These are phyloP conservation scores for Protosalanx chinensis DNA, from an alignment of 2,797 vertebrate genomes.

Conservation along the genomic window DNA sequence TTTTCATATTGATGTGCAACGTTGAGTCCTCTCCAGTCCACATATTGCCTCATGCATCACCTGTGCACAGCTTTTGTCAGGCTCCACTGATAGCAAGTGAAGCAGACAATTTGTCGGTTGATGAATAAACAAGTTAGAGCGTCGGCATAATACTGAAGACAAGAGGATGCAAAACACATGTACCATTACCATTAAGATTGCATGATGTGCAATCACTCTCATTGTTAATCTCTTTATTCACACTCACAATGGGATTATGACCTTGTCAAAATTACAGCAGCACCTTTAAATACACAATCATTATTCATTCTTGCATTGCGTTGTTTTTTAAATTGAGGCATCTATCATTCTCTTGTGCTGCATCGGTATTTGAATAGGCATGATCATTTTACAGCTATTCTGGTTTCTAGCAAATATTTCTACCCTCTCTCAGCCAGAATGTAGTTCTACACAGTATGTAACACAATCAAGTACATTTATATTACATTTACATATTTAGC, in stretches of 20 bases:
- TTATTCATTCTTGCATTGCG: slow-evolving; percentile 14
- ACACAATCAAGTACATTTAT: too few relatives aligned
- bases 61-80: slow-evolving; percentile 74
- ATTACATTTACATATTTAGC: too few relatives aligned
- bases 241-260: not conserved
- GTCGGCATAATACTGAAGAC: slow-evolving; percentile 43
- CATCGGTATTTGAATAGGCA: slow-evolving; percentile 1
- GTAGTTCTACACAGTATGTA: too few relatives aligned
- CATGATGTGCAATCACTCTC: slow-evolving; percentile 54
- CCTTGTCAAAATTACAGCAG: slow-evolving; percentile 38
- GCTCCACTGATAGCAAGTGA: slow-evolving; percentile 74
- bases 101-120: slow-evolving; percentile 71
- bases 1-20: slow-evolving; percentile 81
- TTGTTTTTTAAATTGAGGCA: slow-evolving; percentile 16
- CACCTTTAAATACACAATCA: slow-evolving; percentile 30
- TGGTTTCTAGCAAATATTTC: too few relatives aligned
- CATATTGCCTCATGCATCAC: slow-evolving; percentile 85
- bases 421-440: too few relatives aligned
- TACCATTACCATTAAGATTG: slow-evolving; percentile 70
- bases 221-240: slow-evolving; percentile 24
- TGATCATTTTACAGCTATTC: not conserved
- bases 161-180: slow-evolving; percentile 26
- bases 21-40: slow-evolving; percentile 71
- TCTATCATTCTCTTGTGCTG: slow-evolving; percentile 10
- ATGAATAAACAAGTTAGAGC: slow-evolving; percentile 73